phyloP scores from a whole-genome alignment of 1,140 invertebrate genomes.

The Ceratina calcarata region DNA sequence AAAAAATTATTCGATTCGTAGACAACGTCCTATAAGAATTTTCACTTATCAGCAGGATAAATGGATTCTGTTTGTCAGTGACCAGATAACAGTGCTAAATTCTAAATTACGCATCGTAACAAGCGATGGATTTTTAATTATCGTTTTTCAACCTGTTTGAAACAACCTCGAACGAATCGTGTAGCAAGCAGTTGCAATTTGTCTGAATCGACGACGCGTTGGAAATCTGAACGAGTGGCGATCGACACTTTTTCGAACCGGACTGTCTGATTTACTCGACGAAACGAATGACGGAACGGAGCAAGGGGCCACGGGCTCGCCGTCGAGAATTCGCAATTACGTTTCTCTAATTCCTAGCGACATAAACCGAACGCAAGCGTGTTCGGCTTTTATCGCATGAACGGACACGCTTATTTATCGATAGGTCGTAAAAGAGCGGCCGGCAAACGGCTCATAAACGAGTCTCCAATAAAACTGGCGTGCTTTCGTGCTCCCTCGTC shows the following conservation, averaged over 20 bases:
- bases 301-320: not conserved
- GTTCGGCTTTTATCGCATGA: slow-evolving; percentile 46
- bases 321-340: slow-evolving; percentile 46
- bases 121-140: too few species aligned
- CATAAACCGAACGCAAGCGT: slow-evolving; percentile 1
- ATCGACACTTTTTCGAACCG: slow-evolving; percentile 2
- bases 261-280: slow-evolving; percentile 13
- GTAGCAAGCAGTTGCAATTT: not conserved
- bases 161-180: too few species aligned
- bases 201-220: not conserved
- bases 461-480: slow-evolving; percentile 50
- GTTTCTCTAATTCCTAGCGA: slow-evolving; percentile 39
- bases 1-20: too few species aligned
- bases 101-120: too few species aligned
- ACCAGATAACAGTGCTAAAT: too few species aligned
- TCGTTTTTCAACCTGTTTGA: too few species aligned
- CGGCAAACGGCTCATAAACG: slow-evolving; percentile 55
- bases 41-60: too few species aligned
- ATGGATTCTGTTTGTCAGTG: too few species aligned
- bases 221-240: not conserved
- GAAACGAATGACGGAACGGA: not conserved
- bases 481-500: not conserved
- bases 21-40: too few species aligned
- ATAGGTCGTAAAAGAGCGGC: slow-evolving; percentile 57
- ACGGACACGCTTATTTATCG: slow-evolving; percentile 53